Evolutionary conservation across 2,888 invertebrate genomes (phyloP), one percentile per base, ranked within the genome.

Genomic region (Idaea straminata): DNA sequence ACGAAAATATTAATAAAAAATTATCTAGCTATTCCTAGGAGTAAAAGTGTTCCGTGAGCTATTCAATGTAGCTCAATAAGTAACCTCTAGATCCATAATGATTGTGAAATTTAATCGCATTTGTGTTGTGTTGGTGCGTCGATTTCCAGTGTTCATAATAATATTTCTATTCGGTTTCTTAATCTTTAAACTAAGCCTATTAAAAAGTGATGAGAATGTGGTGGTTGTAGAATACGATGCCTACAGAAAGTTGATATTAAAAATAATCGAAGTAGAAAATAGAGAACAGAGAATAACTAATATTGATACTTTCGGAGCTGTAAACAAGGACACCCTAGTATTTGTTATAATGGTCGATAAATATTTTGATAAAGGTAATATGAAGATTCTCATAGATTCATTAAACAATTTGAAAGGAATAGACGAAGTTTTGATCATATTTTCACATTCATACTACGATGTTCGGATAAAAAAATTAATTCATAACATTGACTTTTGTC

Each of bases 391-490:
- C 4, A 57, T 89, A 47, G 72, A 79, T 15, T 87, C 88, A 2
- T 71, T 89, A 38, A 72, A 80, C 5, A 73, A 80, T 62, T 69
- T 84, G 5, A 64, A 64, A 62, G 88, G 86, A 7, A 86, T 89
- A 61, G 77, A 84, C 59, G 78, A 84, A 35, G 69, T 75, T 0
- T 67, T 89, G 35, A 60, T 89, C 57, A 81, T 89, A 68, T 87
- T 89, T 73, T 86, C 87, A 0, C 88, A 88, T 74, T 79, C 77
- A 5, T 73, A 74, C 69, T 82, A 75, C 64, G 84, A 88, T 66
- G 77, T 78, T 59, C 76, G 78, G 57, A 61, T 83, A 15, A 82
- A 83, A 62, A 69, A 64, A 47, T 66, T 83, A 35, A 78, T 88
- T 66, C 70, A 67, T 61, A 70, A 67, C n/a, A 83, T 88, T 69